Conservation (phyloP, 2,797 vertebrate genomes). For the Rhincodon typus region DNA sequence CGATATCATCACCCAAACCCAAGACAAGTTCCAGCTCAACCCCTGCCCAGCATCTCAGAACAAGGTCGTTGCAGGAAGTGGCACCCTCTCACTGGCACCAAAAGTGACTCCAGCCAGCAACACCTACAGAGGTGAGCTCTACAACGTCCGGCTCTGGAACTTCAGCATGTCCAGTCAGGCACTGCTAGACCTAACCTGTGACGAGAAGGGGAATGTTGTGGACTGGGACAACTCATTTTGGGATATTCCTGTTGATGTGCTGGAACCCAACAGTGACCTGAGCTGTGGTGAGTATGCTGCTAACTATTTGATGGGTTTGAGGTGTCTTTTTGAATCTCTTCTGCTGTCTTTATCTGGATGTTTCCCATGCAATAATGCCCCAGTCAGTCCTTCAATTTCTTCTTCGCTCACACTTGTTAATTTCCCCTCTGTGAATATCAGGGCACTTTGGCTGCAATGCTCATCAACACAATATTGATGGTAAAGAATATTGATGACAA, state of each 20-base stretch:
- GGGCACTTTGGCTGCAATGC: neutral
- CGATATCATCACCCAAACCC: slow-evolving; percentile 55
- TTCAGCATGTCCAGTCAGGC: slow-evolving; percentile 61
- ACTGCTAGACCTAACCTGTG: slow-evolving; percentile 71
- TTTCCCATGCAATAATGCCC: neutral
- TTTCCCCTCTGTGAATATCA: neutral
- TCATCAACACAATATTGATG: neutral
- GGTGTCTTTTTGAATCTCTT: neutral
- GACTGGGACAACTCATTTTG: slow-evolving; percentile 91
- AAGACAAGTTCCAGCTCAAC: slow-evolving; percentile 49
- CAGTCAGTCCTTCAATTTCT: too few species aligned
- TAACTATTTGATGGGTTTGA: neutral
- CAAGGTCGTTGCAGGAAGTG: slow-evolving; percentile 57
- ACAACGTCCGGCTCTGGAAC: slow-evolving; percentile 90
- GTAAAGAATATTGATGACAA: neutral
- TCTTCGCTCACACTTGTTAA: neutral
- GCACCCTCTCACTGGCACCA: slow-evolving; percentile 67
- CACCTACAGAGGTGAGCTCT: slow-evolving; percentile 72
- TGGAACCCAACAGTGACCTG: slow-evolving; percentile 76
- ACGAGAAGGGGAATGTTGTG: slow-evolving; percentile 68
- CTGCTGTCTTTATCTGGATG: neutral
- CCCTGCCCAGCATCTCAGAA: slow-evolving; percentile 53
- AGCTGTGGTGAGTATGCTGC: slow-evolving; percentile 83
- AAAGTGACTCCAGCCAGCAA: slow-evolving; percentile 50
- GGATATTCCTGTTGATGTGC: slow-evolving; percentile 66